Evolutionary conservation across 2,888 invertebrate genomes (phyloP).

Genomic region (Hydroisotoma schaefferi): DNA sequence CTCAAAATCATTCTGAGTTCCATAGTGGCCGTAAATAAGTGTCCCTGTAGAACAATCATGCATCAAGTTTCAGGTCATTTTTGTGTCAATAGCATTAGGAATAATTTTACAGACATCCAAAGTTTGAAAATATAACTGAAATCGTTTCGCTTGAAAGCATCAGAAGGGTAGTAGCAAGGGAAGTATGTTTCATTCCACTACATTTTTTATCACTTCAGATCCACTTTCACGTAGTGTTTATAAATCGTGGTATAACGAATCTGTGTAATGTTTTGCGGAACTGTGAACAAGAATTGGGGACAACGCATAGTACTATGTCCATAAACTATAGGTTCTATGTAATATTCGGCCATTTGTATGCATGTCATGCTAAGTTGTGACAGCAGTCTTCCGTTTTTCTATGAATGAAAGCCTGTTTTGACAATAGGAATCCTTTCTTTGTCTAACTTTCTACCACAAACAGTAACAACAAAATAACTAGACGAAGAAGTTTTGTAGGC

Average conservation of each 20-base stretch:
- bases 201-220: background rate
- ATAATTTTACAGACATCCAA: too few relatives aligned
- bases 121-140: too few relatives aligned
- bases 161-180: too few relatives aligned
- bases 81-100: constrained; percentile 3
- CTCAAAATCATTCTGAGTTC: constrained; percentile 42
- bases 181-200: background rate
- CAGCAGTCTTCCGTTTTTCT: constrained; percentile 8
- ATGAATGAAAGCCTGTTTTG: background rate
- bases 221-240: background rate
- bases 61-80: background rate
- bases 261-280: background rate
- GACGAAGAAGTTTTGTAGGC: too few relatives aligned
- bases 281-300: background rate
- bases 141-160: too few relatives aligned
- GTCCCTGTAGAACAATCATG: constrained; percentile 39
- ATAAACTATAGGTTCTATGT: background rate
- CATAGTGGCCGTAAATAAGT: constrained; percentile 48
- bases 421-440: too few relatives aligned
- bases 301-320: background rate
- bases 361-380: constrained; percentile 7
- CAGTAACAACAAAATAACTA: too few relatives aligned
- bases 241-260: background rate
- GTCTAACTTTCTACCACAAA: too few relatives aligned
- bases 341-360: constrained; percentile 6